Evolutionary conservation across 2,888 invertebrate species (phyloP).

Genomic region (Capitulum mitella): DNA sequence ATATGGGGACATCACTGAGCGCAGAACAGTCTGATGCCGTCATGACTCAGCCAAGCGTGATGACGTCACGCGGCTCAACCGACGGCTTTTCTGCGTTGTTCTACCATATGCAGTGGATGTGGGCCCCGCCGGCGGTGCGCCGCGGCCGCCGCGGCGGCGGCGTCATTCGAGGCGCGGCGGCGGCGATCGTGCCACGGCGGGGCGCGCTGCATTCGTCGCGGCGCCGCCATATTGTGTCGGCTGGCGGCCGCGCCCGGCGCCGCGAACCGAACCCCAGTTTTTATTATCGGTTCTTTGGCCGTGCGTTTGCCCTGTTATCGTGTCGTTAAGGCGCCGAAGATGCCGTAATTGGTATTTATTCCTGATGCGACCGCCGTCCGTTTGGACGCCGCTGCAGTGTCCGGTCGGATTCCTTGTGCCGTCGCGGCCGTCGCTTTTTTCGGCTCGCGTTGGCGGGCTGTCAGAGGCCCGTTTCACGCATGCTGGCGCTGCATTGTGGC

Average conservation of each 20-base stretch:
- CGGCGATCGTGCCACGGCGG: background rate
- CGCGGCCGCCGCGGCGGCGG: background rate
- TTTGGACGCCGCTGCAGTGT: background rate
- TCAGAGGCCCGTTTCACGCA: background rate
- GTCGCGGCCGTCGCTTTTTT: background rate
- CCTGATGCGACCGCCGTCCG: background rate
- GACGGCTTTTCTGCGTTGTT: no score
- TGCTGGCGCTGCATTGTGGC: background rate
- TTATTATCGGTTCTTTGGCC: background rate
- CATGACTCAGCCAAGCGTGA: no score
- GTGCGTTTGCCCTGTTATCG: background rate
- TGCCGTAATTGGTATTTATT: background rate
- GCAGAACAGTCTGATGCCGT: no score
- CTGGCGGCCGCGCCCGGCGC: no score
- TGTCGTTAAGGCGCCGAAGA: background rate
- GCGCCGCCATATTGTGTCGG: no score
- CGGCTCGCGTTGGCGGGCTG: background rate
- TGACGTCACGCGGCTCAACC: no score
- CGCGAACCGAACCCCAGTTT: background rate
- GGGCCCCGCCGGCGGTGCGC: no score
- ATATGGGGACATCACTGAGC: no score
- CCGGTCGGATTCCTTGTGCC: background rate
- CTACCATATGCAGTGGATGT: no score
- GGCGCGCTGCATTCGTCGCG: no score
- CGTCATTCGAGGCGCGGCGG: background rate